Base-by-base conservation (phyloP, 2,888 invertebrate genomes). In the Himalopsyche kuldschensis region DNA sequence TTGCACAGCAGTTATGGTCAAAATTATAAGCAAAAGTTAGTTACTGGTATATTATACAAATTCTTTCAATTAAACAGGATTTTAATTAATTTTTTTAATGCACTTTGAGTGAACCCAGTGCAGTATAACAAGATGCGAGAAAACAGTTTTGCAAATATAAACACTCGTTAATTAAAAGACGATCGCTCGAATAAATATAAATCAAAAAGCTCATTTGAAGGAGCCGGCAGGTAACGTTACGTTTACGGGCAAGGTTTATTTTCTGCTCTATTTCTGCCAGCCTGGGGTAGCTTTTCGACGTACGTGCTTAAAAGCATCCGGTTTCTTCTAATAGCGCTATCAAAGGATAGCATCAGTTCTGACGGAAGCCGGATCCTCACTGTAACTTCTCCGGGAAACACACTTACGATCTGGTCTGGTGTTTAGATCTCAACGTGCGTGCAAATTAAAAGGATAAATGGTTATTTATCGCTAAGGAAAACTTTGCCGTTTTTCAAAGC, bases 261-360 rank as follows among this genome's bases (percentile, higher is more conserved):
- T 82, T 79, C 82, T 75, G 47, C 75, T 69, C 69, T 69, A 69
- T 69, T 69, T 69, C 20, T 27, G 69, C 27, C 15, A n/a, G 69
- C 63, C 82, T 75, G 15, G 75, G 75, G 77, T 75, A 82, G 79
- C 82, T 79, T 82, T 82, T 82, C 47, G 55, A 75, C 75, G 82
- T 79, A 82, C 82, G 82, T 82, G 82, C 82, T 82, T 82, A 69
- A 82, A 82, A 82, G 79, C 82, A 82, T 82, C 82, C 82, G 82
- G 82, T 79, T 48, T 82, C 82, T 31, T 47, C 82, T 82, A 82
- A 82, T 82, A 82, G 82, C 79, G 20, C 79, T 69, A 79, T 82
- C 82, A 82, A 82, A 79, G 75, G 27, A 30, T 75, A 27, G 75
- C 55, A 46, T 79, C 41, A 35, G 75, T 31, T 46, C 75, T 41